A percentile compares a stretch with the other conserved stretches of the same genome.
Conservation (phyloP, 2,113 vertebrate species). For the Chaetodon auriga region DNA sequence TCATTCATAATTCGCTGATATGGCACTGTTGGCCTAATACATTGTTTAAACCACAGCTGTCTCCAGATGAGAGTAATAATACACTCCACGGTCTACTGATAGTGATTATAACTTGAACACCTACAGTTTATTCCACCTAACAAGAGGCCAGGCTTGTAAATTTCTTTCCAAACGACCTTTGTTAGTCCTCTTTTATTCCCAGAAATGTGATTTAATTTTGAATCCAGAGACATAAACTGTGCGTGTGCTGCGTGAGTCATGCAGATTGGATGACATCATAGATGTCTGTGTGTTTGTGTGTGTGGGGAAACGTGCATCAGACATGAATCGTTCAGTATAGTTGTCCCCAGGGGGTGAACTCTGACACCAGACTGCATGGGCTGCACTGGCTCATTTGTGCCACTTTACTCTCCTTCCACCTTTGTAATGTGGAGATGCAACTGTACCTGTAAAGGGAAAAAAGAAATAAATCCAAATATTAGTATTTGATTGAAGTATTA, state of each 20-base stretch:
- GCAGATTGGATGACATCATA: constrained; percentile 58
- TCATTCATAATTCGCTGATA: constrained; percentile 27
- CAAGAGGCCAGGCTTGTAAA: background rate
- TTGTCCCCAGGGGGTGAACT: constrained; percentile 33
- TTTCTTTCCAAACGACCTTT: constrained; percentile 14
- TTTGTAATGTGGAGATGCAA: background rate
- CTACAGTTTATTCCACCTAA: background rate
- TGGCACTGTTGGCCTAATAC: constrained; percentile 5
- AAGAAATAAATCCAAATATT: no score
- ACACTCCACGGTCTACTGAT: constrained; percentile 6
- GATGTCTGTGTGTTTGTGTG: constrained; percentile 23
- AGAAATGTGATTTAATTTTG: constrained; percentile 24
- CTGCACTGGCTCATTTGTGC: background rate
- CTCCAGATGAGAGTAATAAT: background rate
- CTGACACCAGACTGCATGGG: constrained; percentile 42
- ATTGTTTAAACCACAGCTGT: constrained; percentile 2
- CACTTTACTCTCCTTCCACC: background rate
- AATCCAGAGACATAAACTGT: background rate
- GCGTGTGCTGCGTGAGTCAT: constrained; percentile 57
- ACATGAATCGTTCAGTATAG: constrained; percentile 25
- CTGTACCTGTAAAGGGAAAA: no score
- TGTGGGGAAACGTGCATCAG: constrained; percentile 12
- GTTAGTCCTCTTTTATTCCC: background rate
- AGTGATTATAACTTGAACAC: constrained; percentile 10
- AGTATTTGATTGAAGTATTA: no score